Conservation (phyloP, 2,113 vertebrate genomes). For the Speoplatyrhinus poulsoni region DNA sequence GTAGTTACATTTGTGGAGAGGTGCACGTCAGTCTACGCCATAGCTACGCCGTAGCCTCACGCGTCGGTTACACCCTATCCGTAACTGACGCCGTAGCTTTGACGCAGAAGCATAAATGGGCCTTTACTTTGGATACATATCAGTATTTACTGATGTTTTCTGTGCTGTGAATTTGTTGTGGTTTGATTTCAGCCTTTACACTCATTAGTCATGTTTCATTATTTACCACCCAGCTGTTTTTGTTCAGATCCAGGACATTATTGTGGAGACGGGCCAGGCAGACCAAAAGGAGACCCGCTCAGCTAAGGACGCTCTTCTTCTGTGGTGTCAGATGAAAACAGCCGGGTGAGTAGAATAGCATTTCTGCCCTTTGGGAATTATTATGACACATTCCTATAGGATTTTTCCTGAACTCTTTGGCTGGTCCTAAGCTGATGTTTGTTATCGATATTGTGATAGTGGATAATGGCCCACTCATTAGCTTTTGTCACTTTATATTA, state of each 20-base stretch:
- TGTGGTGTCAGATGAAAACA: conserved; percentile 84
- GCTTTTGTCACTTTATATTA: no score
- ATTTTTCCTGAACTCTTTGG: not conserved
- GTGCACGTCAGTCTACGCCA: no score
- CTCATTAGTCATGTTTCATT: conserved; percentile 42
- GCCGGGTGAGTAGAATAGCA: conserved; percentile 69
- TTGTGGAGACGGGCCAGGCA: conserved; percentile 76
- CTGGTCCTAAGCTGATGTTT: not conserved
- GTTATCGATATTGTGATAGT: no score
- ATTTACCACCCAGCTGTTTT: conserved; percentile 45
- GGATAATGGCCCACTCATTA: no score
- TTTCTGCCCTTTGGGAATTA: not conserved
- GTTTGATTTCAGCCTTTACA: conserved; percentile 24
- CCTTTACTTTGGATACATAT: conserved; percentile 13
- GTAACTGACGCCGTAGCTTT: no score
- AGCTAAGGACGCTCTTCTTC: conserved; percentile 80
- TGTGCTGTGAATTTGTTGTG: conserved; percentile 1
- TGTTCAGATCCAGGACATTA: conserved; percentile 79
- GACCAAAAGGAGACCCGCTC: conserved; percentile 79
- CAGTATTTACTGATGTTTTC: not conserved
- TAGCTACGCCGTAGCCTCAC: no score
- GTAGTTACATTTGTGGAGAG: no score
- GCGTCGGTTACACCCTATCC: no score
- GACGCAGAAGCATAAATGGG: no score
- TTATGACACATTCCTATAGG: no score